Evolutionary conservation across 2,797 vertebrate species (phyloP).

Genomic region (Sparidentex hasta): DNA sequence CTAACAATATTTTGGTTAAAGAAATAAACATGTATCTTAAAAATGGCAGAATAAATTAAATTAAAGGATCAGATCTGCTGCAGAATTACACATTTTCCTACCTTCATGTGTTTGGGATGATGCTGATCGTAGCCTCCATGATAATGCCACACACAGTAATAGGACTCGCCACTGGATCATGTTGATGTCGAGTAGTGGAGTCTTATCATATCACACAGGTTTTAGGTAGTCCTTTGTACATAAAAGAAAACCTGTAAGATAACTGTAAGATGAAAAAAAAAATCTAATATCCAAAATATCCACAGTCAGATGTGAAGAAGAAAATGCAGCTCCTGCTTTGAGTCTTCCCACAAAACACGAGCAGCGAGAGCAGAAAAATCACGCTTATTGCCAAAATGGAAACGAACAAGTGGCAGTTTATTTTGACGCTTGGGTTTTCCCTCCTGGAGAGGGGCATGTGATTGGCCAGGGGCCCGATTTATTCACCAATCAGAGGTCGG

Average conservation of each 20-base stretch:
- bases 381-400: constrained; percentile 52
- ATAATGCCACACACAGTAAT: constrained; percentile 64
- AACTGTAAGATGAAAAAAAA: background rate
- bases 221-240: constrained; percentile 4
- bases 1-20: too few species aligned
- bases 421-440: constrained; percentile 70
- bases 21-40: background rate
- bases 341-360: constrained; percentile 3
- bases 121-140: constrained; percentile 56
- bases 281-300: constrained; percentile 2
- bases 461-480: constrained; percentile 69
- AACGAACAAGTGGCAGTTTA: constrained; percentile 69
- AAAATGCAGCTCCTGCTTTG: constrained; percentile 1
- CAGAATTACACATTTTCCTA: constrained; percentile 45
- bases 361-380: constrained; percentile 33
- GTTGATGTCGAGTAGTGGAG: constrained; percentile 44
- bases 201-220: constrained; percentile 57
- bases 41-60: background rate
- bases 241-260: background rate
- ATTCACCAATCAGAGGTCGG: constrained; percentile 74
- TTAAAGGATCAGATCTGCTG: background rate
- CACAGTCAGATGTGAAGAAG: constrained; percentile 14
- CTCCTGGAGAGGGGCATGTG: constrained; percentile 65
- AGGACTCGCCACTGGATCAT: constrained; percentile 74
- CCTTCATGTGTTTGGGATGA: constrained; percentile 82